Evolutionary conservation across 2,113 vertebrate species (phyloP).

Genomic region (Thinocorus orbignyianus): DNA sequence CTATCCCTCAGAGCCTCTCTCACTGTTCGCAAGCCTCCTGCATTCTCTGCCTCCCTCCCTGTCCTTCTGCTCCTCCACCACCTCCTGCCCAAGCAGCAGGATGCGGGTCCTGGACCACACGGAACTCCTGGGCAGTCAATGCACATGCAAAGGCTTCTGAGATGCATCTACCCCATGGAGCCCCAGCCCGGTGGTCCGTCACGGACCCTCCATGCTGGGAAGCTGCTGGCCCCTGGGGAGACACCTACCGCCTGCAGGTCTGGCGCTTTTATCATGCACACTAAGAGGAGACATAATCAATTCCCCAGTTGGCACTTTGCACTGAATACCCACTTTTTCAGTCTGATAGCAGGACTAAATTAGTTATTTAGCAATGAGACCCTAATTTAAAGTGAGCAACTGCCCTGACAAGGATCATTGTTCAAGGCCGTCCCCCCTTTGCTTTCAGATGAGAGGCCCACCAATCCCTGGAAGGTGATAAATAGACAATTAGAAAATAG

Average conservation of each 20-base stretch:
- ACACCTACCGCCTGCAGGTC: conserved; percentile 57
- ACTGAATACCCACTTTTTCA: conserved; percentile 87
- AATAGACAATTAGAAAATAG: conserved; percentile 92
- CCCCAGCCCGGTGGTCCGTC: not conserved
- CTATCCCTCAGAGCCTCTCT: not conserved
- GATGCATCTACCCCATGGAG: fast-evolving
- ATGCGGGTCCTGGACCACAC: fast-evolving
- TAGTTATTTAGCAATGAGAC: conserved; percentile 88
- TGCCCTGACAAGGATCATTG: conserved; percentile 85
- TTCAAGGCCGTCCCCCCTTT: conserved; percentile 79
- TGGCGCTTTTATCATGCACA: conserved; percentile 79
- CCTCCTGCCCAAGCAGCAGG: fast-evolving
- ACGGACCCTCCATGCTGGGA: conserved; percentile 25
- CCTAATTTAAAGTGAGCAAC: conserved; percentile 86
- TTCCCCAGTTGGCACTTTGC: conserved; percentile 85
- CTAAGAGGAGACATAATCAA: conserved; percentile 87
- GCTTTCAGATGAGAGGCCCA: conserved; percentile 79
- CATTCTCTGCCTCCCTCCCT: fast-evolving
- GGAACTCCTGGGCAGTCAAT: fast-evolving
- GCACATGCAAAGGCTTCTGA: fast-evolving
- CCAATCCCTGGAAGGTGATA: conserved; percentile 86
- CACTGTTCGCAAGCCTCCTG: not conserved
- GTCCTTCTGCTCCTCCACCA: not conserved
- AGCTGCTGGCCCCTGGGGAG: conserved; percentile 47
- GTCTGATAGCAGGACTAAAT: conserved; percentile 87